Base-by-base conservation (phyloP, 2,113 vertebrate genomes). In the Podarcis cretensis region DNA sequence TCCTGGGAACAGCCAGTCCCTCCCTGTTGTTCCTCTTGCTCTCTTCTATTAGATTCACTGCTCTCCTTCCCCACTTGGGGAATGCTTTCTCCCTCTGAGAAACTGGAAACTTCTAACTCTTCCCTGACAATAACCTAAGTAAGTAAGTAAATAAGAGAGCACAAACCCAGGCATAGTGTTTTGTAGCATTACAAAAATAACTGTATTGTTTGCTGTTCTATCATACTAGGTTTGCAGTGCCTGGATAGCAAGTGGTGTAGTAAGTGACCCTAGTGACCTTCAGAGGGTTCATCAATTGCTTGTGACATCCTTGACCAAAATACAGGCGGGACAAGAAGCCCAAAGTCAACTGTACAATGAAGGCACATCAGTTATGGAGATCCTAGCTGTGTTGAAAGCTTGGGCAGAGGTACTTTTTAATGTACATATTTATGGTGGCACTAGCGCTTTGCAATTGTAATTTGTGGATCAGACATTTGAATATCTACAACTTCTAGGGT, bases 241-340 rank as follows among this genome's bases (percentile, higher is more conserved):
- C 48, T 99, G 99, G 99, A 98, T 99, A 68, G 95, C 97, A 94
- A 98, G 98, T 79, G 98, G 98, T 54, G 98, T 99, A 90, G 98
- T 99, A 78, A 98, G 97, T 87, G 98, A 99, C 91, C 95, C 98
- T 59, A 97, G 95, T 79, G 99, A 99, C 92, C 97, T 99, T 87
- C 97, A 97, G 87, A 97, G 98, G 43, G 98, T 99, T 92, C 98
- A 99, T 91, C 98, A 98, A 91, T 96, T 99, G 66, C 97, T 99
- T 76, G 97, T 98, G 68, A 98, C 98, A 85, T 99, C 98, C 25
- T 96, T 99, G 96, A 96, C 96, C 84, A 99, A 98, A 96, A 97
- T 99, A 82, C 98, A 99, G 92, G 96, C 95, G 13, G 98, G 97
- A 66, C 97, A 97, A 94, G 98, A 98, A 89, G 92, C 96, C 48